A percentile compares a stretch with the other conserved stretches of the same genome.
These are phyloP conservation scores for Coptodon bakossiorum DNA, from an alignment of 2,113 vertebrate genomes.

Conservation along the genomic window DNA sequence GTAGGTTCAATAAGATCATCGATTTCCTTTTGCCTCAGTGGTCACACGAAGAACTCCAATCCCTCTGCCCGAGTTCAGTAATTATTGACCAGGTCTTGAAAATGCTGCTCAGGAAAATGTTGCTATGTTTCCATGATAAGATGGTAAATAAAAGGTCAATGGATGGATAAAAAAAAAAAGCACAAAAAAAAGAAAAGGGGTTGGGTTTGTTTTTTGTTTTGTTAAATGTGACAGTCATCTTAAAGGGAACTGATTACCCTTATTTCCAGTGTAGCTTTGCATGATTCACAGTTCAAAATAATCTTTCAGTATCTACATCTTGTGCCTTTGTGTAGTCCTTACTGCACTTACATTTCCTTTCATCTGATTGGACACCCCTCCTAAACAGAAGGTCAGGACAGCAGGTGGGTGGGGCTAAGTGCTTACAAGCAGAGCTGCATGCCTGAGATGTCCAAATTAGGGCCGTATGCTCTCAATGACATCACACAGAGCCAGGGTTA, in stretches of 20 bases:
- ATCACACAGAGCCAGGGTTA: background rate
- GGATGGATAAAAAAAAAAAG: background rate
- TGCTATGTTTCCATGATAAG: background rate
- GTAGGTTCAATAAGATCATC: background rate
- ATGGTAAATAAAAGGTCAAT: background rate
- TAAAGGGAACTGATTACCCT: background rate
- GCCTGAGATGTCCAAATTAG: background rate
- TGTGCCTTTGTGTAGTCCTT: background rate
- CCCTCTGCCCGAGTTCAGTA: background rate
- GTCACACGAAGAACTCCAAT: background rate
- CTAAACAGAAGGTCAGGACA: background rate
- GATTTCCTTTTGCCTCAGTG: background rate
- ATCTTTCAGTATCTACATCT: background rate
- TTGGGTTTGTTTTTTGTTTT: background rate
- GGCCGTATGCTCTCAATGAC: background rate
- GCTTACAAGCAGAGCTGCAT: background rate
- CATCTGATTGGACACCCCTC: background rate
- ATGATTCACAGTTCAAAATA: background rate
- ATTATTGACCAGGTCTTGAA: background rate
- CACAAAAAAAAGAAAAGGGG: rapidly evolving
- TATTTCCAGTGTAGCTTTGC: background rate
- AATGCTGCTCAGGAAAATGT: background rate
- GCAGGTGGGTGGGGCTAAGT: background rate
- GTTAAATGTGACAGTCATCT: background rate
- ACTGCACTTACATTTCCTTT: background rate